Conservation (phyloP, 2,888 invertebrate genomes). For the Hesperia comma region DNA sequence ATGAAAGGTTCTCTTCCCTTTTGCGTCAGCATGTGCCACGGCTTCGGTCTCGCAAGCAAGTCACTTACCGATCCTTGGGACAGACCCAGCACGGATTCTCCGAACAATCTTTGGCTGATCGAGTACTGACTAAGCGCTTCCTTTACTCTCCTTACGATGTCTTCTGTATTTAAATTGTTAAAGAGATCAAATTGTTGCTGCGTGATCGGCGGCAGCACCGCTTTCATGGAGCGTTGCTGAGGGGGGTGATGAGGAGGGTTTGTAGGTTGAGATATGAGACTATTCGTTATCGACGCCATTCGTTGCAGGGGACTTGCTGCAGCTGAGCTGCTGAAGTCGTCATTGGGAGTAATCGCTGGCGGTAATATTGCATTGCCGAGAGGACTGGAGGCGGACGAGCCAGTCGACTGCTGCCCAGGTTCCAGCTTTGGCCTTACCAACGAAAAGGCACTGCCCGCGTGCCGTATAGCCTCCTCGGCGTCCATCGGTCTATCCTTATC, state of each 20-base stretch:
- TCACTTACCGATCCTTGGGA: constrained; percentile 99
- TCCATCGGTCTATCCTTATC: constrained; percentile 86
- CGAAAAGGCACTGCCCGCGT: constrained; percentile 93
- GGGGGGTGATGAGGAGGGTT: constrained; percentile 93
- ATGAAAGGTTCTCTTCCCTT: constrained; percentile 99
- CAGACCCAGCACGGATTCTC: constrained; percentile 98
- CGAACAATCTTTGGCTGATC: constrained; percentile 98
- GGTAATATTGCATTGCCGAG: constrained; percentile 93
- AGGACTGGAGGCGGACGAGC: constrained; percentile 93
- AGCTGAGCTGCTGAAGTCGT: constrained; percentile 91
- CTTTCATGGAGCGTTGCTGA: constrained; percentile 95
- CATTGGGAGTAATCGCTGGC: constrained; percentile 91
- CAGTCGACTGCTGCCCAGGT: constrained; percentile 88
- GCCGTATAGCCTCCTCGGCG: constrained; percentile 88
- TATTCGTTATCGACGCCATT: constrained; percentile 99
- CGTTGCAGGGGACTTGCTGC: constrained; percentile 97
- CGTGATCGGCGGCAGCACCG: constrained; percentile 98
- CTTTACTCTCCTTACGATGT: constrained; percentile 98
- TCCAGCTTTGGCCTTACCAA: constrained; percentile 93
- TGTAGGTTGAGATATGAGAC: constrained; percentile 95
- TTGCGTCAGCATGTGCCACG: constrained; percentile 99
- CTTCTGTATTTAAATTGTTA: constrained; percentile 98
- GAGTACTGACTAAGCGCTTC: constrained; percentile 97
- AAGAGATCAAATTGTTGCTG: constrained; percentile 99
- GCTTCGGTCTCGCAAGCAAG: constrained; percentile 97